Percentiles rank a stretch among this genome's conserved stretches.
Conservation (phyloP, 2,797 vertebrate genomes). For the Sebastes baramenuke region DNA sequence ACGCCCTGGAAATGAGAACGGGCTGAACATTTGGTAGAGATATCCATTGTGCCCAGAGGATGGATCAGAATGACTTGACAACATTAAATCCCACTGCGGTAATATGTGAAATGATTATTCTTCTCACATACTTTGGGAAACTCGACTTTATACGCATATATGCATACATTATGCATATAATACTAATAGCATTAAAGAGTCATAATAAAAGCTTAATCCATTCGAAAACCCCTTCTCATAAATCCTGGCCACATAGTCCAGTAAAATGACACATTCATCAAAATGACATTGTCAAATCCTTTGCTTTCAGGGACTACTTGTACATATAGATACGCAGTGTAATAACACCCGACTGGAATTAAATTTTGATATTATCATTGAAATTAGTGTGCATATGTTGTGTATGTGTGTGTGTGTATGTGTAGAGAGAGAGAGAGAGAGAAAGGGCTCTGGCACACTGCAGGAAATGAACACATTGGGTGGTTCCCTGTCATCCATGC, state of each 20-base stretch:
- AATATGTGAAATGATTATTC: not conserved
- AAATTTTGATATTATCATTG: constrained; percentile 30
- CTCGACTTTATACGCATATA: not conserved
- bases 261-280: constrained; percentile 36
- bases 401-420: not conserved
- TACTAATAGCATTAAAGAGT: not conserved
- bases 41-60: not conserved
- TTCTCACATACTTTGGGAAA: not conserved
- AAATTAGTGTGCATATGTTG: constrained; percentile 11
- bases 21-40: too few species aligned
- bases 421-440: not conserved
- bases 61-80: not conserved
- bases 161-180: not conserved
- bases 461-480: constrained; percentile 50
- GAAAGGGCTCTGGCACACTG: not conserved
- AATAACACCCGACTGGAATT: constrained; percentile 18
- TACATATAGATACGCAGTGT: not conserved
- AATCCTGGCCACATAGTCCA: not conserved
- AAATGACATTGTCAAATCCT: constrained; percentile 7
- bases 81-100: not conserved
- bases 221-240: not conserved
- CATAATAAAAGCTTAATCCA: constrained; percentile 5
- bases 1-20: too few species aligned
- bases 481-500: constrained; percentile 17
- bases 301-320: not conserved